Percentiles rank a stretch among this genome's conserved stretches.
Conservation (phyloP, 2,113 vertebrate genomes). For the Mirza zaza region DNA sequence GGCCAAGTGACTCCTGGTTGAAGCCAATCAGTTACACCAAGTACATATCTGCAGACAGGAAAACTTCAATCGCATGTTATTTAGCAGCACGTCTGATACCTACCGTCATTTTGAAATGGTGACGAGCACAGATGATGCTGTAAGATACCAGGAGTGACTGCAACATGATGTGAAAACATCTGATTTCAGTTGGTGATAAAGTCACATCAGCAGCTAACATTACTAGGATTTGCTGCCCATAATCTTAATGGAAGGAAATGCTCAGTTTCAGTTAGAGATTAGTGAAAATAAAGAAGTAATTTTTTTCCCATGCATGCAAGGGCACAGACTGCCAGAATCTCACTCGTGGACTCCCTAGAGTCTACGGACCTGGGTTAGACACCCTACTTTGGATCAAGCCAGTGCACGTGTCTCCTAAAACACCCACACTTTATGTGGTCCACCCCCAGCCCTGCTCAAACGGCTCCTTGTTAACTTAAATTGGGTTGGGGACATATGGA, state of each 20-base stretch:
- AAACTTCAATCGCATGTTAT: rapidly evolving
- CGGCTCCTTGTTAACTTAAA: not conserved
- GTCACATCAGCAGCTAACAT: not conserved
- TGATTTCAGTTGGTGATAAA: not conserved
- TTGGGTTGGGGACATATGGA: not conserved
- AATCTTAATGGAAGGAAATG: not conserved
- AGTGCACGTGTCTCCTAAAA: not conserved
- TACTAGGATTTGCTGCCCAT: not conserved
- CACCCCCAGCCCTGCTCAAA: not conserved
- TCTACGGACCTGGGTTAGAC: not conserved
- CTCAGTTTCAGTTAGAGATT: not conserved
- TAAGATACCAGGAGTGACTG: too few relatives aligned
- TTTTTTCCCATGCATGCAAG: not conserved
- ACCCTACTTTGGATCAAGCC: not conserved
- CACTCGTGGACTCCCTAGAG: not conserved
- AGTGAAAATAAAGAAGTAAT: not conserved
- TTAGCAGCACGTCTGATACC: not conserved
- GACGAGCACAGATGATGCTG: not conserved
- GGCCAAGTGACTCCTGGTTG: not conserved
- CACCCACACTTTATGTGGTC: not conserved
- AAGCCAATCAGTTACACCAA: not conserved
- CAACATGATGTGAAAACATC: not conserved
- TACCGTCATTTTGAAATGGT: not conserved
- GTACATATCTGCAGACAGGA: not conserved
- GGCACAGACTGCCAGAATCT: not conserved